Conservation (phyloP, 2,113 vertebrate species). For the Hydrochoerus hydrochaeris region DNA sequence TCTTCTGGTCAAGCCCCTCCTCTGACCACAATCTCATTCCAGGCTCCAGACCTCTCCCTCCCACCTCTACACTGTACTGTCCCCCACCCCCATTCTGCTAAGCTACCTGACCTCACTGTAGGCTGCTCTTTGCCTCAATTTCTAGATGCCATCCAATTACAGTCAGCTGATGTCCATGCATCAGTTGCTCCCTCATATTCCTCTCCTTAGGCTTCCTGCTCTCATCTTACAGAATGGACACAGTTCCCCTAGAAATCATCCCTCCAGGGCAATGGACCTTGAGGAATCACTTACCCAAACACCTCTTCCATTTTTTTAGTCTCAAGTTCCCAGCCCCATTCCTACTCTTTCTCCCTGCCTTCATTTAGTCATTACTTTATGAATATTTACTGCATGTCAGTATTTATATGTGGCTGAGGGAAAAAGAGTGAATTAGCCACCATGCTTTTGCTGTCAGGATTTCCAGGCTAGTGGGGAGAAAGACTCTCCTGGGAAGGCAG, state of each 20-base stretch:
- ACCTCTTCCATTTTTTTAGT: background rate
- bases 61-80: background rate
- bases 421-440: background rate
- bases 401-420: background rate
- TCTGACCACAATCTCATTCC: background rate
- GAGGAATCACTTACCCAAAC: background rate
- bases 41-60: background rate
- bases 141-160: background rate
- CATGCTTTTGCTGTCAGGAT: background rate
- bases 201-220: background rate
- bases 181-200: background rate
- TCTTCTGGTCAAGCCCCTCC: background rate
- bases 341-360: background rate
- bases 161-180: background rate
- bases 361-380: background rate
- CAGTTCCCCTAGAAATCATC: background rate
- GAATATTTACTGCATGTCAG: background rate
- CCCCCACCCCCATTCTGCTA: background rate
- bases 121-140: background rate
- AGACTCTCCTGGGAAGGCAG: background rate
- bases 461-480: background rate
- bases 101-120: background rate
- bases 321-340: background rate
- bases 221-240: accelerated
- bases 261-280: background rate